Evolutionary conservation across 2,797 vertebrate species (phyloP).

Genomic region (Hafferia zeledoni): DNA sequence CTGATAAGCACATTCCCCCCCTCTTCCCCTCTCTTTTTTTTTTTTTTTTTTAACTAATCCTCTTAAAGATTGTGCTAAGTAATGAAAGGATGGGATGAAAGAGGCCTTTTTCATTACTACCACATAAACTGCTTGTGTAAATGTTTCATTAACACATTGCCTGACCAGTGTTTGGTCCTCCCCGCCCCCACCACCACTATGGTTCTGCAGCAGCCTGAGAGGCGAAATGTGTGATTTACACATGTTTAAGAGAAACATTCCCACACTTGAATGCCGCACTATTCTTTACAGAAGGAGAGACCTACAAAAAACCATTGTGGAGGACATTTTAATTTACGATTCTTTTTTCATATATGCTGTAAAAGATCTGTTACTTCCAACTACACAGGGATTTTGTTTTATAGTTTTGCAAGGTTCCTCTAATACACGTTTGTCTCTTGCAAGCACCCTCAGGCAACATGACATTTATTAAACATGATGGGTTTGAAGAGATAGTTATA

Average conservation of each 20-base stretch:
- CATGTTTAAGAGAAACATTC: constrained; percentile 71
- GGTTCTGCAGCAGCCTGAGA: neutral
- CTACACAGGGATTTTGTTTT: neutral
- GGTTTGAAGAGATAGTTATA: constrained; percentile 29
- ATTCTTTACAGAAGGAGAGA: constrained; percentile 25
- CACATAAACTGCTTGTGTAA: constrained; percentile 80
- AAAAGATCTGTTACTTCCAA: constrained; percentile 59
- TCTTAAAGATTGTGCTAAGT: constrained; percentile 76
- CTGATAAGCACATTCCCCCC: constrained; percentile 70
- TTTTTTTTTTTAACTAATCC: constrained; percentile 59
- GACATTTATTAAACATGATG: constrained; percentile 40
- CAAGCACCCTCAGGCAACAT: constrained; percentile 5
- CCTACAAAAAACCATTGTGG: constrained; percentile 15
- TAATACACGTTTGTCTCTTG: neutral
- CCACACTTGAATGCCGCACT: constrained; percentile 61
- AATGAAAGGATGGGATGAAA: constrained; percentile 77
- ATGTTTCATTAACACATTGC: constrained; percentile 80
- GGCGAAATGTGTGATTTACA: constrained; percentile 68
- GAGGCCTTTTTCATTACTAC: constrained; percentile 73
- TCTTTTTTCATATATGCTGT: constrained; percentile 28
- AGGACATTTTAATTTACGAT: constrained; percentile 68
- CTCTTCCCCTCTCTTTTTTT: rapidly evolving
- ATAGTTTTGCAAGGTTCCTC: constrained; percentile 25
- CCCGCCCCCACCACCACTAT: neutral
- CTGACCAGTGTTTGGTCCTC: constrained; percentile 62